Evolutionary conservation across 2,888 invertebrate genomes (phyloP).

Genomic region (Myopa testacea): DNA sequence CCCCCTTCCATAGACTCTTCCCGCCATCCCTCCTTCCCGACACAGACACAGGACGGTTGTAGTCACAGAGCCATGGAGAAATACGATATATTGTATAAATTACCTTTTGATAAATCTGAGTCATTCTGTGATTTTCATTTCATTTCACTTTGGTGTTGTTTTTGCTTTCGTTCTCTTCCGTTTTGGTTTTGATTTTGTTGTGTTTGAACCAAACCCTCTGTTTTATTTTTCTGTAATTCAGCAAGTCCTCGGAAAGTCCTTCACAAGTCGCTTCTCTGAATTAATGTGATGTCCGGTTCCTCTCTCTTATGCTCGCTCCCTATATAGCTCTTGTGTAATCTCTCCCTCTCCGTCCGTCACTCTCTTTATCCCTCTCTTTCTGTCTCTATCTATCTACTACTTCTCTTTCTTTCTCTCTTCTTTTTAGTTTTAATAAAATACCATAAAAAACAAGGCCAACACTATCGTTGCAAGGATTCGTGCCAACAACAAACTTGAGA

Average conservation of each 20-base stretch:
- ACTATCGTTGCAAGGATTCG: background rate
- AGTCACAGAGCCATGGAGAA: background rate
- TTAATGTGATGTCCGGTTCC: too few relatives aligned
- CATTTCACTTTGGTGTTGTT: slow-evolving; percentile 41
- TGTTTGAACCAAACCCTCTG: too few relatives aligned
- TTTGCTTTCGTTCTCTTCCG: background rate
- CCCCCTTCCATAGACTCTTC: background rate
- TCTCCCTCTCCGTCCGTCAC: background rate
- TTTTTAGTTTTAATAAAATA: too few relatives aligned
- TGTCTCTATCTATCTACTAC: background rate
- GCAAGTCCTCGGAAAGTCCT: too few relatives aligned
- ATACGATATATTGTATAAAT: slow-evolving; percentile 59
- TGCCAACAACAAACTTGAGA: background rate
- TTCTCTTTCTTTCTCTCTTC: background rate
- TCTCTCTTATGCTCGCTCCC: too few relatives aligned
- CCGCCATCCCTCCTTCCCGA: background rate
- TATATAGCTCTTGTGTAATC: too few relatives aligned
- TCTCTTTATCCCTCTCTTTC: background rate
- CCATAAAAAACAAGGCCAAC: too few relatives aligned
- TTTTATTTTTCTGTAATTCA: too few relatives aligned
- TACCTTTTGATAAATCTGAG: slow-evolving; percentile 69
- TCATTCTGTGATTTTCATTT: slow-evolving; percentile 50
- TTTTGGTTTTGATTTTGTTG: background rate
- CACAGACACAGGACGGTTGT: background rate
- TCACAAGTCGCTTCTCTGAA: too few relatives aligned